Base-by-base conservation (phyloP, 2,888 invertebrate genomes). In the Pinctada fucata region DNA sequence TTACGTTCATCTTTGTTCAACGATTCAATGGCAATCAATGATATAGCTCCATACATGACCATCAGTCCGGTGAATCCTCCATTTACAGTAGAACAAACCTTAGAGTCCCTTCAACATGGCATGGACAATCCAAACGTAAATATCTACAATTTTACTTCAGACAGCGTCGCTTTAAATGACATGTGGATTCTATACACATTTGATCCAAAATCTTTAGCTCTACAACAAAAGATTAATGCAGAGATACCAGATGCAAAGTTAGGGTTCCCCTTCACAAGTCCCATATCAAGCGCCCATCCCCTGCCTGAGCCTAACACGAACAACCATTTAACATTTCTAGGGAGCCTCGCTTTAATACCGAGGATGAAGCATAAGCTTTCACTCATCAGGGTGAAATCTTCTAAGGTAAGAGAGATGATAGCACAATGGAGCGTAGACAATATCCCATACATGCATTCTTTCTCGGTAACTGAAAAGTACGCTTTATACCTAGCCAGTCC, bases 391-490 rank as follows among this genome's bases (percentile, higher is more conserved):
- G 82, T 89, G 3, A 84, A 80, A 68, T 88, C 89, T 0, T 79
- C 82, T 3, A 52, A 68, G 16, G 82, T 84, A 13, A 77, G 89
- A 2, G 88, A 89, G 75, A 67, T 86, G 45, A 80, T 91, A n/a
- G 87, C 89, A 0, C 78, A 80, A 49, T 87, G 88, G 84, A 66
- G 77, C 0, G 87, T 88, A 16, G 87, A 86, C 51, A 76, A 79
- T 31, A 78, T 88, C 5, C 89, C 90, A 0, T 91, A 90, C 79
- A 89, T 91, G 89, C 91, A 91, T 78, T 88, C 31, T 31, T 31
- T 31, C 31, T 31, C 31, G 31, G 31, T 31, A 31, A 31, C 31
- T 31, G 31, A 31, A 71, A 82, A 87, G 45, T 88, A 88, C 76
- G 88, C 85, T 13, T 79, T 91, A n/a, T 70, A 90, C 3, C 84